A percentile compares a stretch with the other conserved stretches of the same genome.
Conservation (phyloP, 2,888 invertebrate genomes). For the Cephus spinipes region DNA sequence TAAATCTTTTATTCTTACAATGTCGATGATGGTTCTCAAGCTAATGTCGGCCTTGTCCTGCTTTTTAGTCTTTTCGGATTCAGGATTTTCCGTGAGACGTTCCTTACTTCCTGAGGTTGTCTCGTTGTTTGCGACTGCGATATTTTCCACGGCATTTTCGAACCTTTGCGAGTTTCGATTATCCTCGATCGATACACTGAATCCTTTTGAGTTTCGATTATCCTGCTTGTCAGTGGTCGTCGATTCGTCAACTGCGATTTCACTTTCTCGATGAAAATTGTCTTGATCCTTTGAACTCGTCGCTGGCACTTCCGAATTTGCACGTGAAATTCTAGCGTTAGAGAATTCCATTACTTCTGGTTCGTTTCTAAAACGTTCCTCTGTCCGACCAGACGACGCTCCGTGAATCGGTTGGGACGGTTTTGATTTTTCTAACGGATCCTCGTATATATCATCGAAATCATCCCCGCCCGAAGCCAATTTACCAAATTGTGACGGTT, state of each 20-base stretch:
- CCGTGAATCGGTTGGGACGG: conserved; percentile 8
- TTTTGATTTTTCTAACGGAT: conserved; percentile 18
- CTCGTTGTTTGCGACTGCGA: background rate
- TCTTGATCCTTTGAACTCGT: background rate
- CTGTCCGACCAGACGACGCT: background rate
- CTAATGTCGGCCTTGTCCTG: conserved; percentile 16
- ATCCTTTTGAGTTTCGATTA: background rate
- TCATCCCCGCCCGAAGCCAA: conserved; percentile 5
- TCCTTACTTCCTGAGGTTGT: background rate
- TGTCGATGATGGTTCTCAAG: conserved; percentile 9
- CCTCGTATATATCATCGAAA: conserved; percentile 18
- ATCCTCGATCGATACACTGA: background rate
- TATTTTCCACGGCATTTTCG: background rate
- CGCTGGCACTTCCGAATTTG: background rate
- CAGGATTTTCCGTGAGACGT: background rate
- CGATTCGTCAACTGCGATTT: background rate
- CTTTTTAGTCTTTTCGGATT: conserved; percentile 3
- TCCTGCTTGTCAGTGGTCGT: background rate
- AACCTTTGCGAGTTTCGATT: background rate
- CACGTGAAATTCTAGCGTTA: conserved; percentile 5
- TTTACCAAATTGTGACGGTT: conserved; percentile 18
- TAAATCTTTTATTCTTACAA: conserved; percentile 10
- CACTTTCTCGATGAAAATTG: background rate
- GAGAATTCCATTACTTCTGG: conserved; percentile 19
- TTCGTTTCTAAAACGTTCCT: conserved; percentile 1